Conservation (phyloP, 2,113 vertebrate genomes). For the Anser cygnoides region DNA sequence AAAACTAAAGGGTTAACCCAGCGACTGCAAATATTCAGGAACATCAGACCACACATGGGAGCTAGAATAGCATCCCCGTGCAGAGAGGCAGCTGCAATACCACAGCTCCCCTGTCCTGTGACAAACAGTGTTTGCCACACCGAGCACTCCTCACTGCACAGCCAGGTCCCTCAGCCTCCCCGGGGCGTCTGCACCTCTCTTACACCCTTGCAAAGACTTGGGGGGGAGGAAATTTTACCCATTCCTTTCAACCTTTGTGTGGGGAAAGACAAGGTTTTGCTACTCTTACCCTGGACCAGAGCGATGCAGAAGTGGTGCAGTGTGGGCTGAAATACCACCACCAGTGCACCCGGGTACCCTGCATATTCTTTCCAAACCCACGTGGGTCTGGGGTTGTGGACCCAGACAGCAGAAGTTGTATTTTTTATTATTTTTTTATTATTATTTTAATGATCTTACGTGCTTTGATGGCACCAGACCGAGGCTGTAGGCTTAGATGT, state of each 20-base stretch:
- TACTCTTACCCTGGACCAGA: not conserved
- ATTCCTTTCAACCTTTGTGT: not conserved
- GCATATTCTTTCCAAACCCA: not conserved
- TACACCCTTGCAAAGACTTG: not conserved
- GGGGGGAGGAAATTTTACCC: not conserved
- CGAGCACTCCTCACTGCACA: not conserved
- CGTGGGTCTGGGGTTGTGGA: not conserved
- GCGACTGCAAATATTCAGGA: not conserved
- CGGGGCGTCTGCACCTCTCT: not conserved
- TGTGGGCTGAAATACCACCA: rapidly evolving
- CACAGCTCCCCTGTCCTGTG: slow-evolving; percentile 21
- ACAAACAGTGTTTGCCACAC: not conserved
- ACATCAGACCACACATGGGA: slow-evolving; percentile 1
- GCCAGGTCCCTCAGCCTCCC: not conserved
- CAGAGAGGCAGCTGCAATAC: not conserved
- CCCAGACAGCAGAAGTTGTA: not conserved
- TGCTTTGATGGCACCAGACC: not conserved
- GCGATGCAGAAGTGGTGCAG: not conserved
- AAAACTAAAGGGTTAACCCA: slow-evolving; percentile 2
- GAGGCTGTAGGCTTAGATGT: not conserved
- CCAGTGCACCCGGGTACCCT: not conserved
- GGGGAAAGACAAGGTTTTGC: not conserved
- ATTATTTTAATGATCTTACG: not conserved
- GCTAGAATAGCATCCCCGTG: not conserved
- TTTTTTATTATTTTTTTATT: not conserved